These are phyloP conservation scores for Unio delphinus DNA, from an alignment of 2,888 invertebrate genomes.

Conservation along the genomic window DNA sequence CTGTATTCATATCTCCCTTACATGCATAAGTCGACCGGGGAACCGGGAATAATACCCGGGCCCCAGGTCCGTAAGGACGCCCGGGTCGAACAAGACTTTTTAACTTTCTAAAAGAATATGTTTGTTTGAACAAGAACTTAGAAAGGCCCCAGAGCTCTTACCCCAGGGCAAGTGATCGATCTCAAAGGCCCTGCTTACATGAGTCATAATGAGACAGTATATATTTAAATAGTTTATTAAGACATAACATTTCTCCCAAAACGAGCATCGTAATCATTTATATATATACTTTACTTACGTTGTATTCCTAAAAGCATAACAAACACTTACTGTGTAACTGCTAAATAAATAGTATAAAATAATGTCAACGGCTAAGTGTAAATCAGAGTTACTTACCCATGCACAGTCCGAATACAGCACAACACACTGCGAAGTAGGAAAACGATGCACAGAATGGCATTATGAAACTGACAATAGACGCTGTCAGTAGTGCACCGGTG, in stretches of 20 bases:
- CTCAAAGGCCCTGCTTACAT: too few species aligned
- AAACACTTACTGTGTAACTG: neutral
- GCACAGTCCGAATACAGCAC: constrained; percentile 62
- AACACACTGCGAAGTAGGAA: constrained; percentile 37
- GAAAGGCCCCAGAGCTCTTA: too few species aligned
- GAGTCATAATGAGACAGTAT: too few species aligned
- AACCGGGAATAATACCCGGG: too few species aligned
- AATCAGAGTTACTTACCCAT: constrained; percentile 57
- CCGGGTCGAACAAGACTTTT: too few species aligned
- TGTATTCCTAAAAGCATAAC: neutral
- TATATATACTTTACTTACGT: neutral
- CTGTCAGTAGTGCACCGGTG: constrained; percentile 48
- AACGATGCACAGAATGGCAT: constrained; percentile 57
- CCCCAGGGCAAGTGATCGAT: too few species aligned
- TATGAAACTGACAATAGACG: constrained; percentile 46
- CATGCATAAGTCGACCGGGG: too few species aligned
- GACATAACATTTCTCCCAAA: neutral
- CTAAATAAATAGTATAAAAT: neutral
- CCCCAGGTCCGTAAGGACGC: too few species aligned
- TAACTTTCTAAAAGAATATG: too few species aligned
- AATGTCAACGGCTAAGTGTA: neutral
- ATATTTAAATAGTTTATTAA: neutral
- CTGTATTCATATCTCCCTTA: too few species aligned
- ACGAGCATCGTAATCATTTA: neutral
- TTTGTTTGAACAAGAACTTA: too few species aligned